Conservation (phyloP, 1,140 invertebrate species). For the Yoshiicerus persimilis region DNA sequence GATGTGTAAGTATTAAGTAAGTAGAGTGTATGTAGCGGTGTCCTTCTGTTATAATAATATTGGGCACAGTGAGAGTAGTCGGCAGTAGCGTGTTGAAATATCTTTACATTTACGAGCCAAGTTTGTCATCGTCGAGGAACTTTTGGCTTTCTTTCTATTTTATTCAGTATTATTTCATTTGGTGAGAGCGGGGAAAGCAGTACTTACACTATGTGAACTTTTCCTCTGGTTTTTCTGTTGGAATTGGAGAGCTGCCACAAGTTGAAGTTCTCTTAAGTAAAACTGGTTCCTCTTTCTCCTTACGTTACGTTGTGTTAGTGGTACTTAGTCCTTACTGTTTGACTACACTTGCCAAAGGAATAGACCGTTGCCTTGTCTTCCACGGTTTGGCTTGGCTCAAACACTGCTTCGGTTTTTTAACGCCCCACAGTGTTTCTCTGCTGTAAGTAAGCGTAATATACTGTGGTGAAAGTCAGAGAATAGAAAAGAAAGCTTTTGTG, state of each 20-base stretch:
- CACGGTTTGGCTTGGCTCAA: neutral
- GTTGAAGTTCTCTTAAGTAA: neutral
- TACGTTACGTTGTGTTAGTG: neutral
- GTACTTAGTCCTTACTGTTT: neutral
- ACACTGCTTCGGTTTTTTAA: neutral
- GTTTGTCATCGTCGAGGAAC: neutral
- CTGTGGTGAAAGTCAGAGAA: neutral
- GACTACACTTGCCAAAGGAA: neutral
- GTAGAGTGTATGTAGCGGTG: neutral
- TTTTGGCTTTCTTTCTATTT: slow-evolving; percentile 7
- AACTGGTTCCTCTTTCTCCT: neutral
- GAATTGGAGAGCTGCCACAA: slow-evolving; percentile 15
- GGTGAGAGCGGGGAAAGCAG: neutral
- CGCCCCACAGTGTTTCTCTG: neutral
- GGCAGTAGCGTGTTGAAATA: neutral
- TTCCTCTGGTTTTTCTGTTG: neutral
- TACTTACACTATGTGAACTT: slow-evolving; percentile 5
- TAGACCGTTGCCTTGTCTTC: neutral
- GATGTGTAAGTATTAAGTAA: neutral
- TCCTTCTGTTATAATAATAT: neutral
- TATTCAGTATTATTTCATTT: slow-evolving; percentile 23
- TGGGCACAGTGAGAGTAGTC: neutral
- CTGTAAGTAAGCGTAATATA: neutral
- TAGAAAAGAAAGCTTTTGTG: neutral
- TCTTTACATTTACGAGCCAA: neutral